Percentiles rank a stretch among this genome's conserved stretches.
These are phyloP conservation scores for Cisticola juncidis DNA, from an alignment of 2,113 vertebrate genomes.

Conservation along the genomic window DNA sequence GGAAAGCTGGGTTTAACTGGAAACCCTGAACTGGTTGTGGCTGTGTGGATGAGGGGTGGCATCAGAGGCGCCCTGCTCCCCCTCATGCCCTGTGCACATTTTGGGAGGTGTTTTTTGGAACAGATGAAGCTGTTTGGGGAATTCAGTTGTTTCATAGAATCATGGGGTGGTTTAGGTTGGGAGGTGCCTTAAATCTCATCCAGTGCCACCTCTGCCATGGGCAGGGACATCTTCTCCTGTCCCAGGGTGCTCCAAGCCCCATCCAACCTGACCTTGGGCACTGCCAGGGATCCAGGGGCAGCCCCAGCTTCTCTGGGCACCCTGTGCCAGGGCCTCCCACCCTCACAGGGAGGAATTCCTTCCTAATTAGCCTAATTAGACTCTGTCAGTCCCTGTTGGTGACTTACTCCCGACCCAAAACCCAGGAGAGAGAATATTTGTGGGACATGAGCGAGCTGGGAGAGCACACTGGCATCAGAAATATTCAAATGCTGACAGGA, in stretches of 20 bases:
- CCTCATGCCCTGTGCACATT: neutral
- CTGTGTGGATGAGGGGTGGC: neutral
- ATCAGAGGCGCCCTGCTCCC: neutral
- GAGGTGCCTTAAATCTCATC: neutral
- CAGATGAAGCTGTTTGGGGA: neutral
- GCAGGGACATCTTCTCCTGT: accelerated
- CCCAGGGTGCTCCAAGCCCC: accelerated
- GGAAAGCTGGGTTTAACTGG: neutral
- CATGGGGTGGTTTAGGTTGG: accelerated
- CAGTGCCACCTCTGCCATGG: neutral
- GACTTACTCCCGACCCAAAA: neutral
- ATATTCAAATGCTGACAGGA: neutral
- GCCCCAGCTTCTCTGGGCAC: accelerated
- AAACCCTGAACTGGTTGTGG: accelerated
- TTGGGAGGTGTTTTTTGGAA: neutral
- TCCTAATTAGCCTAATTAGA: neutral
- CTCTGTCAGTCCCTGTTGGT: neutral
- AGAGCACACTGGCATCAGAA: neutral
- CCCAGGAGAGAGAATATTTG: neutral
- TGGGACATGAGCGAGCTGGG: neutral
- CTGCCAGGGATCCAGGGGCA: neutral
- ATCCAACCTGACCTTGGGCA: accelerated
- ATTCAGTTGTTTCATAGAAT: neutral
- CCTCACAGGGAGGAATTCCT: neutral
- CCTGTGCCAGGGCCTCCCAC: neutral